Base-by-base conservation (phyloP, 2,797 vertebrate genomes). In the Botia almorhae region DNA sequence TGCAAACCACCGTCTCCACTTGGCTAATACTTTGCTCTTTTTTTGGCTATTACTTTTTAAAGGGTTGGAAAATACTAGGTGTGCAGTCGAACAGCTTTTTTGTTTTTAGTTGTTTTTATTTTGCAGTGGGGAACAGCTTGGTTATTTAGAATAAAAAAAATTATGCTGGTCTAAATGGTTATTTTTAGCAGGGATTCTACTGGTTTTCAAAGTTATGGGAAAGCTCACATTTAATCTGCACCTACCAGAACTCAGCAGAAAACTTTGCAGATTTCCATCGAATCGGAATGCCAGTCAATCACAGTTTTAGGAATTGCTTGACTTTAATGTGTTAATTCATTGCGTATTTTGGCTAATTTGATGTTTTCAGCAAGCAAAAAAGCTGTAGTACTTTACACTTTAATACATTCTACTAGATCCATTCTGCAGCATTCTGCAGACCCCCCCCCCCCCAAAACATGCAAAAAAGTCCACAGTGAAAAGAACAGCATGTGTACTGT, bases 401-500 rank as follows among this genome's bases (percentile, higher is more conserved):
- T 33, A 3, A 33, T 33, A 33, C 33, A 33, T 33, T 33, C 3
- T 33, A 33, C 33, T 5, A 33, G 3, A 33, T 33, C 33, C 33
- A 33, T 33, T 33, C 33, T 33, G 33, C 33, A 33, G 33, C 33
- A 33, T 33, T 33, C 1, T 33, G 33, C 33, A 33, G 33, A 33
- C 0, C 3, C 23, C 23, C 23, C n/a, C 4, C 4, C 11, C 6
- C 16, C 50, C 2, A 46, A 33, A 77, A 26, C 56, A 10, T 46
- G 43, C 43, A 46, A 46, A 43, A 68, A 46, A 29, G 33, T 68
- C 13, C 16, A 56, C 50, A 26, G 11, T 58, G 16, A 64, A 23
- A 73, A 69, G 50, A 81, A 74, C 55, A 58, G 53, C 29, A 67
- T 65, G 39, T 33, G 33, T 33, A 3, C 33, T 5, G 33, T 14